Evolutionary conservation across 2,113 vertebrate genomes (phyloP).

Genomic region (Glaucidium brasilianum): DNA sequence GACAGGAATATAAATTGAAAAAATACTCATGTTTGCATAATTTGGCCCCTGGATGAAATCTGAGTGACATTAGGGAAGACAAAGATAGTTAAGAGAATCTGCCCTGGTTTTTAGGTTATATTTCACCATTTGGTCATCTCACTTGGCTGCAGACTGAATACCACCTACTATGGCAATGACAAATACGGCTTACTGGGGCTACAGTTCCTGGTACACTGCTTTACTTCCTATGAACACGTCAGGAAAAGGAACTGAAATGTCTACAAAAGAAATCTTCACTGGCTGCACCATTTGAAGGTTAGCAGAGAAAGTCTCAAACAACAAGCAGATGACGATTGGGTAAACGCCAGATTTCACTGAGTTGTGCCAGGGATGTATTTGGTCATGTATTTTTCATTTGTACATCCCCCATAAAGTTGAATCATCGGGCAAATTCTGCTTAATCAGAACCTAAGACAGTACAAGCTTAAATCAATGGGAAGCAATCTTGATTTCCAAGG

Average conservation of each 20-base stretch:
- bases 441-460: background rate
- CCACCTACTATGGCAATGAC: background rate
- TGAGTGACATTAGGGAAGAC: background rate
- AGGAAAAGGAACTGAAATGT: background rate
- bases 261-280: background rate
- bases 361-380: background rate
- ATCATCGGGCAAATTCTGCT: conserved; percentile 12
- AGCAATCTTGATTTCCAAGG: background rate
- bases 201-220: background rate
- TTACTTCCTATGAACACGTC: background rate
- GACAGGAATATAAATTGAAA: background rate
- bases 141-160: background rate
- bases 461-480: background rate
- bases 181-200: background rate
- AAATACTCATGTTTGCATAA: background rate
- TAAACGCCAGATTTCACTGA: background rate
- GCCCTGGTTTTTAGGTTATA: background rate
- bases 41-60: background rate
- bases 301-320: background rate
- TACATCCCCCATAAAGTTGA: conserved; percentile 30
- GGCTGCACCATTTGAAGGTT: background rate
- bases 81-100: background rate
- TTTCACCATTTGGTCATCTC: background rate
- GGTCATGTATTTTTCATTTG: background rate
- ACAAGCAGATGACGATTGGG: background rate